Evolutionary conservation across 2,113 vertebrate genomes (phyloP), one percentile per base, ranked within the genome.

Genomic region (Brevimyrus niger): DNA sequence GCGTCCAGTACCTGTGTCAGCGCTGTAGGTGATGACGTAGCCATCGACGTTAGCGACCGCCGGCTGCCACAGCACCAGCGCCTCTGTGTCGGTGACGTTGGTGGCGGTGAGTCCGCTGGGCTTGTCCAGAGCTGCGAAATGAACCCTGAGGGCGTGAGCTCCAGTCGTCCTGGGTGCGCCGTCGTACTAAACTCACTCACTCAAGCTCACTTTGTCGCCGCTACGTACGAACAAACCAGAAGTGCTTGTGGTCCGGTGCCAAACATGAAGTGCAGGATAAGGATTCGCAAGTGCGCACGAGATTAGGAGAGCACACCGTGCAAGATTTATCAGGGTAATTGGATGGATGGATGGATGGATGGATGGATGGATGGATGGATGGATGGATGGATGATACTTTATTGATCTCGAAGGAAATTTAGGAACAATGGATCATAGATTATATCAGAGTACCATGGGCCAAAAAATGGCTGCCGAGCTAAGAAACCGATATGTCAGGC

Each of bases 31-130:
- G 94, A 99, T 97, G 90, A 99, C 91, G 0, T 99, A 99, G 73
- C 95, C 97, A 5, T 99, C 98, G 87, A 99, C 97, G 0, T 97
- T 95, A 11, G 98, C 98, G 0, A 99, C 97, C 85, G 98, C 97
- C 0, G 98, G 98, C 92, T 99, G 98, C 98, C 98, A 99, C 48
- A 96, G 95, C 44, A 98, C 95, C 93, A 99, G 90, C 55, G 97
- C 98, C 89, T 96, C 96, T 0, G 96, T 96, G 87, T 99, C 98
- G 0, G 97, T 99, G 95, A 99, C 96, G 92, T 99, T 99, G 89
- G 97, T 92, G 31, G 96, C 97, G 1, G 93, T 94, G 48, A 99
- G 94, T 55, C 97, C 96, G 4, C 97, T 97, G 0, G 98, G 98
- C 87, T 97, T 97, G 92, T 99, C 98, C 93, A 99, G 94, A 90